phyloP scores from a whole-genome alignment of 2,888 invertebrate genomes.

The Conus canariensis region DNA sequence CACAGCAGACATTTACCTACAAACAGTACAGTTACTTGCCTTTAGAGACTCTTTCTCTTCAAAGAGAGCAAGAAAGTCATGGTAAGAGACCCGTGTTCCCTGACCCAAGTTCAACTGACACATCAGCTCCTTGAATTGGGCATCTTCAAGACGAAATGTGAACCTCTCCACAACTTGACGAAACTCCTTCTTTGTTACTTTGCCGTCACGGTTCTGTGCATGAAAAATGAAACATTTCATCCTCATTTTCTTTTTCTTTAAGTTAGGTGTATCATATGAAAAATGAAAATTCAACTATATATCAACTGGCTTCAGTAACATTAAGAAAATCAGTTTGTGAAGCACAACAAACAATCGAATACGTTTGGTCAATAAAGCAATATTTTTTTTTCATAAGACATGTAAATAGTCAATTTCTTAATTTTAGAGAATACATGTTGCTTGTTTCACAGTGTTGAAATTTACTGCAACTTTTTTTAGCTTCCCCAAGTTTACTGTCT shows the following conservation, averaged over 20 bases:
- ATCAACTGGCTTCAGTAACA: too few relatives aligned
- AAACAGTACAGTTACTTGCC: constrained; percentile 54
- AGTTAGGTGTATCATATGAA: neutral
- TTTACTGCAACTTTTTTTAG: too few relatives aligned
- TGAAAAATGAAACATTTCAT: neutral
- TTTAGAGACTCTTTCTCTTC: constrained; percentile 71
- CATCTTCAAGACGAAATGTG: constrained; percentile 69
- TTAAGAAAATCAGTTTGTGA: too few relatives aligned
- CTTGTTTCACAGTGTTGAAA: too few relatives aligned
- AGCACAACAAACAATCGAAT: too few relatives aligned
- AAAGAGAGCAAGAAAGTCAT: constrained; percentile 75
- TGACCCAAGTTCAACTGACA: constrained; percentile 70
- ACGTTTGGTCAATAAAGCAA: too few relatives aligned
- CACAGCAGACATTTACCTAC: too few relatives aligned
- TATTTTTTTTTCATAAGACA: too few relatives aligned
- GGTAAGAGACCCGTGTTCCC: constrained; percentile 72
- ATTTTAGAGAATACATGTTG: too few relatives aligned
- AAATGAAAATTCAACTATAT: neutral
- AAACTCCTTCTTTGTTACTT: constrained; percentile 71
- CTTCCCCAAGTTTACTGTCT: too few relatives aligned
- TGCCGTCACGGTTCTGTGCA: constrained; percentile 72
- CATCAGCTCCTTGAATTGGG: constrained; percentile 74
- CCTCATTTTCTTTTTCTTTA: neutral
- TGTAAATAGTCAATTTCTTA: too few relatives aligned
- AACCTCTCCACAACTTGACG: constrained; percentile 72